Evolutionary conservation across 1,140 invertebrate genomes (phyloP).

Genomic region (Sitobion miscanthi): DNA sequence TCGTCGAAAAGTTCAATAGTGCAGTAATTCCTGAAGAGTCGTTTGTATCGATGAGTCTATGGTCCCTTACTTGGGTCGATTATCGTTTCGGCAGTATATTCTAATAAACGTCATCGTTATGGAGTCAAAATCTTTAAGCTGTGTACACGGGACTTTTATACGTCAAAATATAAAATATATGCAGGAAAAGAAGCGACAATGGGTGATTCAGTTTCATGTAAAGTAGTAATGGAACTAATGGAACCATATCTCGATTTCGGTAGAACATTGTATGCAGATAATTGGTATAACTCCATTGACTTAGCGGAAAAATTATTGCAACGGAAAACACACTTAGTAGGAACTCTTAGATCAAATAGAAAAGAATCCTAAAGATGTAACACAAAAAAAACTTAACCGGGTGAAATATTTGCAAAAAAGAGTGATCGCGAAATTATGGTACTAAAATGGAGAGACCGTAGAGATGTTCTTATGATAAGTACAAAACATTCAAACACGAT

Average conservation of each 20-base stretch:
- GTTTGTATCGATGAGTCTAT: conserved; percentile 63
- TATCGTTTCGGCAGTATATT: conserved; percentile 63
- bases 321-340: too few relatives aligned
- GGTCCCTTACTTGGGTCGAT: conserved; percentile 62
- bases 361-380: too few relatives aligned
- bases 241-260: conserved; percentile 4
- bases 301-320: conserved; percentile 60
- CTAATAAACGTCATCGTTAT: conserved; percentile 62
- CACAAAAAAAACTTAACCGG: too few relatives aligned
- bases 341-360: too few relatives aligned
- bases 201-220: conserved; percentile 57
- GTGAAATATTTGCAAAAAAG: too few relatives aligned
- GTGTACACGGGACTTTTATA: conserved; percentile 60
- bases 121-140: conserved; percentile 63
- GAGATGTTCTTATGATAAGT: too few relatives aligned
- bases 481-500: too few relatives aligned
- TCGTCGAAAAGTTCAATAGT: conserved; percentile 57
- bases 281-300: conserved; percentile 59
- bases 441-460: too few relatives aligned
- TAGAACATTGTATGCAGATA: conserved; percentile 38
- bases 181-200: conserved; percentile 58
- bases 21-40: conserved; percentile 59
- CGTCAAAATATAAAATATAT: conserved; percentile 60
- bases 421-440: too few relatives aligned
- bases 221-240: conserved; percentile 31